phyloP scores from a whole-genome alignment of 2,797 vertebrate species.

The Malurus splendens region DNA sequence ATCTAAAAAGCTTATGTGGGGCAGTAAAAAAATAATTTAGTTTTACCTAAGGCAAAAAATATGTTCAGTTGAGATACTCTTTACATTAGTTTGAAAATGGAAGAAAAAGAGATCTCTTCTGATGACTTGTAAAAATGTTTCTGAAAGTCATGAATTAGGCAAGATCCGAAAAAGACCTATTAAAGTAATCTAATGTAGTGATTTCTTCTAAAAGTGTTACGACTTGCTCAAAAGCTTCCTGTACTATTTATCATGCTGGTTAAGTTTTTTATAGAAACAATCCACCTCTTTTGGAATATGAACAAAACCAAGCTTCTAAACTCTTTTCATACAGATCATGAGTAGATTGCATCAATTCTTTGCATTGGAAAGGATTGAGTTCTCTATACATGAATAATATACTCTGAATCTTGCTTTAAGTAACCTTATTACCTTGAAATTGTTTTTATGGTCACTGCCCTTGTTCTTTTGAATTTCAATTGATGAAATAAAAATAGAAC shows the following conservation, averaged over 20 bases:
- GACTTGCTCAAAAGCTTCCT: not conserved
- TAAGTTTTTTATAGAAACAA: not conserved
- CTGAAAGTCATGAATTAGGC: not conserved
- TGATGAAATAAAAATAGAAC: conserved; percentile 60
- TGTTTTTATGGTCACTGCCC: conserved; percentile 42
- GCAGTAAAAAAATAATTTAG: not conserved
- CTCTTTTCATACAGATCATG: not conserved
- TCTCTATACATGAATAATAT: not conserved
- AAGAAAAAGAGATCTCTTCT: not conserved
- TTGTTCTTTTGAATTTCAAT: conserved; percentile 62
- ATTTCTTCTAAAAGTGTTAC: not conserved
- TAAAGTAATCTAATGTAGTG: not conserved
- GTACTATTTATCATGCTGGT: not conserved
- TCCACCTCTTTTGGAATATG: not conserved
- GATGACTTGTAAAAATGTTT: not conserved
- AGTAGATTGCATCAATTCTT: not conserved
- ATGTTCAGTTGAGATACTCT: not conserved
- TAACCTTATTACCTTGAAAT: conserved; percentile 40
- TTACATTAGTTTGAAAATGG: not conserved
- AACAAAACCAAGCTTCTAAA: not conserved
- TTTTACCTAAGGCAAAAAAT: conserved; percentile 1
- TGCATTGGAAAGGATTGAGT: not conserved
- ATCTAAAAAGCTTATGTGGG: not conserved
- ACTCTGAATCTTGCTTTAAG: conserved; percentile 41
- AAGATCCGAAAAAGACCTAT: not conserved